Base-by-base conservation (phyloP, 1,140 invertebrate genomes). In the Ectropis grisescens region DNA sequence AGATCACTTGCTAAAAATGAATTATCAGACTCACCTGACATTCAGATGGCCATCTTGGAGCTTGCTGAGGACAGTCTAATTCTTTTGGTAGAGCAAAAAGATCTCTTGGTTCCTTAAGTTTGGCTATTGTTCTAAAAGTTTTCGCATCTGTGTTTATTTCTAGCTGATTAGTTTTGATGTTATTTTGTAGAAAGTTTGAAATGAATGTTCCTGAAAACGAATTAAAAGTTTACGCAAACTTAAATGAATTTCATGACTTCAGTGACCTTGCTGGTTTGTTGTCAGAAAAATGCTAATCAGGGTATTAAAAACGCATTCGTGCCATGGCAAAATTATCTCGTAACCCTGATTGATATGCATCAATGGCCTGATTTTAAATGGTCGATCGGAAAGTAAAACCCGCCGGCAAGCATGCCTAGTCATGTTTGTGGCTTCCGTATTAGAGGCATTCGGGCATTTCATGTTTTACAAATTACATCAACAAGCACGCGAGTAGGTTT, bases 41-140 rank as follows among this genome's bases (percentile, higher is more conserved):
- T 80, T 95, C 93, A 10, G 92, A 89, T 6, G 94, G 94, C 94
- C 94, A 95, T 72, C 92, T 82, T 24, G 92, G 87, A 49, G 87
- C 85, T 82, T 93, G 91, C 51, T 91, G 89, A 16, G 89, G 85
- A 54, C 89, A 91, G 44, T 87, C 86, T 51, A 87, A 82, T 58
- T 89, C 87, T 68, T 86, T 89, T 28, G 87, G 88, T 39, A 89
- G 67, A 14, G 88, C 84, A 69, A 89, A 91, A 15, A 90, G 69
- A 58, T 91, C 88, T 49, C 87, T 80, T 2, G 88, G 87, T 56
- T 90, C 88, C 58, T 83, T 87, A 33, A 89, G 61, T 59, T 88
- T 87, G 14, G 87, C 86, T 47, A 86, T 84, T 4, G 85, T 85
- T 52, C 78, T 75, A 51, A 87, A 83, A 33, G 85, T 87, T 61